Evolutionary conservation across 2,888 invertebrate genomes (phyloP), one percentile per base, ranked within the genome.

Genomic region (Eudemis profundana): DNA sequence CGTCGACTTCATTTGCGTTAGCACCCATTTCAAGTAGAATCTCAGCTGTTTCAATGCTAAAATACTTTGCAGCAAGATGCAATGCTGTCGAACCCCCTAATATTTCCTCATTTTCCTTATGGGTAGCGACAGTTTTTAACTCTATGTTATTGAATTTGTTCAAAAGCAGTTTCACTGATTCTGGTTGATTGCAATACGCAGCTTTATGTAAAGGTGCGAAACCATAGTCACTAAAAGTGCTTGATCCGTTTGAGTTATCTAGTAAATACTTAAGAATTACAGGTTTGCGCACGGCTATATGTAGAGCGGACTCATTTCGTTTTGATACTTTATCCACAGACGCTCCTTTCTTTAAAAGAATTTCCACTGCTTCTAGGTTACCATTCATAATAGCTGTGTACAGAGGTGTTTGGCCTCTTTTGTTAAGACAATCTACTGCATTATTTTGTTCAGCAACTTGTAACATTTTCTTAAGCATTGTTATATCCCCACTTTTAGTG

Each of bases 101-200:
- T 44, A 42, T 56, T 12, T 44, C 56, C 0, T 44, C 56, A 1
- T 19, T 56, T 1, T n/a, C 27, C 27, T 17, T 56, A n/a, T 40
- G 27, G 4, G n/a, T 1, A 5, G 29, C 5, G 15, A 56, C 27
- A 10, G 56, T 56, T n/a, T 42, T 56, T 56, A 56, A 17, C 8
- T 56, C 56, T n/a, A 56, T 42, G n/a, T 56, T 56, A 23, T 29
- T 56, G 29, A 56, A 56, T 29, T 67, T 67, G 10, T 83, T 80
- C 36, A 92, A 70, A 21, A 93, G 74, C 29, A 85, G 67, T 68
- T 81, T 78, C 23, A 89, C 81, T 72, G 87, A 89, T 56, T 88
- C 85, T 44, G 84, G 80, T 66, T 89, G 86, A 14, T 90, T 89
- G 68, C 85, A 82, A 42, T 79, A 78, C 10, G 89, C 89, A 42